Percentiles rank a stretch among this genome's conserved stretches.
Conservation (phyloP, 37 sponge, comb jelly and placozoan genomes). For the Haliclona indistincta region DNA sequence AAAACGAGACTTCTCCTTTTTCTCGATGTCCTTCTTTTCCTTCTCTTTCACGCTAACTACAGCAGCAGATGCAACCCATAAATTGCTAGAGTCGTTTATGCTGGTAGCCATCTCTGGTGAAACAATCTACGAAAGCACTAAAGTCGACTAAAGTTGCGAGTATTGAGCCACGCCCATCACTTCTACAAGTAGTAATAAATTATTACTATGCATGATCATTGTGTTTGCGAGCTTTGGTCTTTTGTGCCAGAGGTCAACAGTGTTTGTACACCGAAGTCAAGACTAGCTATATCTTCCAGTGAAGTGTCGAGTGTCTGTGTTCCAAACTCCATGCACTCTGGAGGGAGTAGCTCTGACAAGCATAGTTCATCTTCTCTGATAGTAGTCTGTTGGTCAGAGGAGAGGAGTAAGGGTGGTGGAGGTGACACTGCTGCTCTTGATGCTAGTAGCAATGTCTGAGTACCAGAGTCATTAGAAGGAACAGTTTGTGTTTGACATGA, state of each 20-base stretch:
- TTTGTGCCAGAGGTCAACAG: background rate
- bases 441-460: constrained; percentile 15
- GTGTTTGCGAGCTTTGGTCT: constrained; percentile 40
- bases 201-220: background rate
- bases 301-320: constrained; percentile 34
- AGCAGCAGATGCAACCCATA: background rate
- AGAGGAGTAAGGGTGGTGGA: too few species aligned
- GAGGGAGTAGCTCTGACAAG: constrained; percentile 15
- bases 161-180: too few species aligned
- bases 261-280: constrained; percentile 18
- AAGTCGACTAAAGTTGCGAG: too few species aligned
- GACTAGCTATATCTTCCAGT: background rate
- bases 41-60: background rate
- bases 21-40: background rate
- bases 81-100: too few species aligned
- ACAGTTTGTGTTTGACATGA: background rate
- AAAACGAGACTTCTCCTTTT: constrained; percentile 17
- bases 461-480: constrained; percentile 39
- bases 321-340: constrained; percentile 55
- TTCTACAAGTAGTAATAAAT: too few species aligned
- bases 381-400: too few species aligned
- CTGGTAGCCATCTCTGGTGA: too few species aligned
- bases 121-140: too few species aligned
- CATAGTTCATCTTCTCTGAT: background rate
- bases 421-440: background rate